A percentile compares a stretch with the other conserved stretches of the same genome.
These are phyloP conservation scores for Hydropsyche tenuis DNA, from an alignment of 1,140 invertebrate species.

Conservation along the genomic window DNA sequence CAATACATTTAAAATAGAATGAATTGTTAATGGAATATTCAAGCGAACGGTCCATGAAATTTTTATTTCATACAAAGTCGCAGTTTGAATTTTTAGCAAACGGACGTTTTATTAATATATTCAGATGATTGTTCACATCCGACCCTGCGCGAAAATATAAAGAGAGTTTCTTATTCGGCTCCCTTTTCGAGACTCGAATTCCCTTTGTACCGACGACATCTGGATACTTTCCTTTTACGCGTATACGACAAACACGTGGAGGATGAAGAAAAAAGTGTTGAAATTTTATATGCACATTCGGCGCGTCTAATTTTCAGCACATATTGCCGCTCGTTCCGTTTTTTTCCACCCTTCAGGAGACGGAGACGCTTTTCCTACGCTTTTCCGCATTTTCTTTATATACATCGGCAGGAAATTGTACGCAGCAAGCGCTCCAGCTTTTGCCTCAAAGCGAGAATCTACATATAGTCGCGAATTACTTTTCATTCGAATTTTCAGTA, in stretches of 20 bases:
- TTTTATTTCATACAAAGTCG: no score
- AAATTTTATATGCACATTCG: conserved; percentile 31
- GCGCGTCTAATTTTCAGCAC: conserved; percentile 42
- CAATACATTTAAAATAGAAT: no score
- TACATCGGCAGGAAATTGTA: conserved; percentile 31
- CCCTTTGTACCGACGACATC: no score
- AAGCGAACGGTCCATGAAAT: no score
- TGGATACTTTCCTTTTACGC: no score
- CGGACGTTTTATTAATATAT: no score
- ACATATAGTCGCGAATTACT: conserved; percentile 26
- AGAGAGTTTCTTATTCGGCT: no score
- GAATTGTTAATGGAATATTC: no score
- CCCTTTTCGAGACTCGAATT: no score
- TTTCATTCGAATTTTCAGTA: conserved; percentile 24
- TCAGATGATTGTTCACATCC: no score
- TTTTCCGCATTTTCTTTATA: background rate
- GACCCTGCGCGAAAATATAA: no score
- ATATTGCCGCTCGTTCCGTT: conserved; percentile 34
- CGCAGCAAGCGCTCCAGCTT: conserved; percentile 31
- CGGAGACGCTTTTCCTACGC: conserved; percentile 20
- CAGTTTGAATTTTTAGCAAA: no score
- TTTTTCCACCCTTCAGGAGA: background rate
- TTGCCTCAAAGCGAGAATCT: conserved; percentile 29
- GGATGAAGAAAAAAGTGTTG: conserved; percentile 30
- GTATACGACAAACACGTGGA: background rate